These are phyloP conservation scores for Sepiola atlantica DNA, from an alignment of 2,888 invertebrate genomes.

Conservation along the genomic window DNA sequence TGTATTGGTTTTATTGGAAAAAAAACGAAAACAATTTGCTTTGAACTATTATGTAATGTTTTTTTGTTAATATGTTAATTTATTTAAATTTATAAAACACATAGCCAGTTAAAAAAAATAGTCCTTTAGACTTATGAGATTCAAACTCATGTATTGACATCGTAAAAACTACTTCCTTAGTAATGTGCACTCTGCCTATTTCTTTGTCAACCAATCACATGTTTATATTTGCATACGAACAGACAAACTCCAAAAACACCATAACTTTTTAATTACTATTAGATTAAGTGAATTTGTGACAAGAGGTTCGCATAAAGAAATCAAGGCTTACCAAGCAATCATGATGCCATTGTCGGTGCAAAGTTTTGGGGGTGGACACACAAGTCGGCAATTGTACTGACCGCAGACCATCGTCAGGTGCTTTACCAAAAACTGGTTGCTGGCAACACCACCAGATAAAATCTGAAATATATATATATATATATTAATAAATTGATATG, in stretches of 20 bases:
- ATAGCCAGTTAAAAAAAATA: no score
- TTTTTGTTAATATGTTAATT: constrained; percentile 25
- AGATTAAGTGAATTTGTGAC: not conserved
- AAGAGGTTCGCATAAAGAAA: not conserved
- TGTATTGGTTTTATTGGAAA: no score
- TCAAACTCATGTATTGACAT: no score
- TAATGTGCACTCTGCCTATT: no score
- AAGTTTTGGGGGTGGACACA: constrained; percentile 86
- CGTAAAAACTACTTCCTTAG: no score
- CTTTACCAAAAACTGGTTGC: constrained; percentile 87
- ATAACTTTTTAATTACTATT: not conserved
- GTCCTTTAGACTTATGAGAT: no score
- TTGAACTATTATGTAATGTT: no score
- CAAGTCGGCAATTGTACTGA: constrained; percentile 79
- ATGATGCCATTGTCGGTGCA: constrained; percentile 99
- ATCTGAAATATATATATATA: constrained; percentile 78
- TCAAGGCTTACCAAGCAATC: constrained; percentile 87
- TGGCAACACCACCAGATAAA: constrained; percentile 96
- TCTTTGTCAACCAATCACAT: no score
- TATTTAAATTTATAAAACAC: no score
- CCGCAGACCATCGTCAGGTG: constrained; percentile 82
- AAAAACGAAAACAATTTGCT: no score
- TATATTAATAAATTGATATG: no score
- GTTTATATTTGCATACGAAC: no score
- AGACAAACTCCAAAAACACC: not conserved